Evolutionary conservation across 2,888 invertebrate species (phyloP), one percentile per base, ranked within the genome.

Genomic region (Synergus itoensis): DNA sequence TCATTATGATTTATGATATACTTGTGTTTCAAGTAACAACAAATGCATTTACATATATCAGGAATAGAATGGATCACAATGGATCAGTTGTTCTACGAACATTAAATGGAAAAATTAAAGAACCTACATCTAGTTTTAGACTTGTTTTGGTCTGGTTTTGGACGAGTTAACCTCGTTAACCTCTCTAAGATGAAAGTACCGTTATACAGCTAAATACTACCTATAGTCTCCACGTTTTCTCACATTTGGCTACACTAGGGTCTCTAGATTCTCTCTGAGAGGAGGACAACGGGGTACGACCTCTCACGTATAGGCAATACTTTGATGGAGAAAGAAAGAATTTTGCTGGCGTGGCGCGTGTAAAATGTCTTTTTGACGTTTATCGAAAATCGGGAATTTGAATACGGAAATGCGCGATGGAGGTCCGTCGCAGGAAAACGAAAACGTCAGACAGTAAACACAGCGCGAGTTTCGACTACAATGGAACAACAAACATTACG

Each of bases 371-470:
- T 62, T 62, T 62, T 62, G 21, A 62, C 21, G 28, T 62, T 62
- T 62, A 4, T 62, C 21, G 21, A 57, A 28, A 62, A 62, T 67
- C 21, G 18, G 18, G 14, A 43, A 67, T 12, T 18, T 43, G 40
- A 45, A 40, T 60, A 40, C 79, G 76, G 69, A 53, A 78, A 48
- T 78, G 77, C 81, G 81, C 80, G 75, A 91, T 91, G 91, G 88
- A 90, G 77, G 87, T 88, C 64, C 90, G 90, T 76, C 90, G 90
- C 14, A 89, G 88, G 79, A 89, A 86, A 81, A 85, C 78, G 64
- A 82, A 81, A 64, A 78, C 78, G 12, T 21, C 16, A 12, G 80
- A 87, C 78, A 85, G 84, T 62, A 79, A 81, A 45, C 81, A 83
- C 82, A 87, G 85, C 86, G 86, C 86, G 81, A 88, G 89, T 80